Evolutionary conservation across 2,113 vertebrate genomes (phyloP).

Genomic region (Malurus cyaneus): DNA sequence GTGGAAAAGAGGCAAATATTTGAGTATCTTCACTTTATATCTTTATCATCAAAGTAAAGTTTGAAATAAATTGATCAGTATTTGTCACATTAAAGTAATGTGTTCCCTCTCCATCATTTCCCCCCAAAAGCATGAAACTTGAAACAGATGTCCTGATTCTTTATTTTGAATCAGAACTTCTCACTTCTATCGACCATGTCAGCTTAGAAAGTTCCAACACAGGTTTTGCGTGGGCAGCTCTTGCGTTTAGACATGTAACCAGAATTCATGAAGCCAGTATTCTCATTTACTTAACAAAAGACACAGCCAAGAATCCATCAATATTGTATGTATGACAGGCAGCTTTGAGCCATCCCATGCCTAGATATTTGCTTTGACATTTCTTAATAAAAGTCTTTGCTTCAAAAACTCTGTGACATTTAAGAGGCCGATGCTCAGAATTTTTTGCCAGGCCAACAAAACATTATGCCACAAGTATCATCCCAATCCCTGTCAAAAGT

Average conservation of each 20-base stretch:
- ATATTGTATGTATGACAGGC: constrained; percentile 16
- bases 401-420: constrained; percentile 20
- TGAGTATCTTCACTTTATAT: not conserved
- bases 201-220: constrained; percentile 53
- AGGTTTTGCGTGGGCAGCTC: constrained; percentile 58
- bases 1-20: not conserved
- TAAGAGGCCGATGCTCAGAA: not conserved
- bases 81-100: constrained; percentile 25
- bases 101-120: not conserved
- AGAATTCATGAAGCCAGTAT: constrained; percentile 49
- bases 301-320: constrained; percentile 63
- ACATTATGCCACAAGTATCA: not conserved
- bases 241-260: constrained; percentile 48
- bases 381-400: constrained; percentile 47
- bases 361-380: constrained; percentile 48
- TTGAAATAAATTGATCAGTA: constrained; percentile 25
- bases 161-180: constrained; percentile 66
- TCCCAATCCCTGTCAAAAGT: not conserved
- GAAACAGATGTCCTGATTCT: constrained; percentile 62
- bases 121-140: not conserved
- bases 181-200: constrained; percentile 56
- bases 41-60: not conserved
- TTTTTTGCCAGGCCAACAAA: constrained; percentile 12
- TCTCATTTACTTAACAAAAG: constrained; percentile 68
- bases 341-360: constrained; percentile 44